phyloP scores from a whole-genome alignment of 2,888 invertebrate genomes.

The Tiphia femorata region DNA sequence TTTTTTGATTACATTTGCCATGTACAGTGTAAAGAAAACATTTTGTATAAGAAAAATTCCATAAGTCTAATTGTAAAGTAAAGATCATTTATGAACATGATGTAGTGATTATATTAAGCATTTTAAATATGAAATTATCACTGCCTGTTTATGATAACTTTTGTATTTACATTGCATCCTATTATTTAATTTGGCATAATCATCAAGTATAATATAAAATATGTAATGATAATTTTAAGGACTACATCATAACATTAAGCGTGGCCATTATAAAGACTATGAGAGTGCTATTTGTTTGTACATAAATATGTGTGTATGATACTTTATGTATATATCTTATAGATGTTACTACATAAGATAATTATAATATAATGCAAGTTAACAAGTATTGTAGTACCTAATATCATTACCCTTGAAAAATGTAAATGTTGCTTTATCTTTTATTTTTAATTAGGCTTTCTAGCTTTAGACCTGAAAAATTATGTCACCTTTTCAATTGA shows the following conservation, averaged over 20 bases:
- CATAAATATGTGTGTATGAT: conserved; percentile 44
- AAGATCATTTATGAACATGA: conserved; percentile 28
- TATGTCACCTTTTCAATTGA: too few relatives aligned
- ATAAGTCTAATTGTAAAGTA: conserved; percentile 42
- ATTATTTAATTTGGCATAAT: conserved; percentile 39
- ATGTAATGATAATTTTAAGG: not conserved
- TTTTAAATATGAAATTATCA: conserved; percentile 49
- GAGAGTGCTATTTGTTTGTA: conserved; percentile 42
- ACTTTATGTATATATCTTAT: conserved; percentile 44
- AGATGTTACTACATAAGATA: conserved; percentile 40
- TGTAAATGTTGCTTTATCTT: too few relatives aligned
- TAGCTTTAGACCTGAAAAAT: too few relatives aligned
- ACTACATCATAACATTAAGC: not conserved
- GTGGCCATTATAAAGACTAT: conserved; percentile 40
- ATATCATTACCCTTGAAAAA: not conserved
- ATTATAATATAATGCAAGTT: conserved; percentile 39
- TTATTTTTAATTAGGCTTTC: too few relatives aligned
- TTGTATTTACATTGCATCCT: conserved; percentile 44
- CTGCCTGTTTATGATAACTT: conserved; percentile 54
- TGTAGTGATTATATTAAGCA: conserved; percentile 30
- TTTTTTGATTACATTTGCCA: too few relatives aligned
- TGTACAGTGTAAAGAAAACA: conserved; percentile 59
- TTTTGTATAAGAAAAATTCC: conserved; percentile 56
- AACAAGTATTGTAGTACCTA: not conserved
- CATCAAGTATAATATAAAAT: conserved; percentile 20